Evolutionary conservation across 2,113 vertebrate species (phyloP).

Genomic region (Puntigrus tetrazona): DNA sequence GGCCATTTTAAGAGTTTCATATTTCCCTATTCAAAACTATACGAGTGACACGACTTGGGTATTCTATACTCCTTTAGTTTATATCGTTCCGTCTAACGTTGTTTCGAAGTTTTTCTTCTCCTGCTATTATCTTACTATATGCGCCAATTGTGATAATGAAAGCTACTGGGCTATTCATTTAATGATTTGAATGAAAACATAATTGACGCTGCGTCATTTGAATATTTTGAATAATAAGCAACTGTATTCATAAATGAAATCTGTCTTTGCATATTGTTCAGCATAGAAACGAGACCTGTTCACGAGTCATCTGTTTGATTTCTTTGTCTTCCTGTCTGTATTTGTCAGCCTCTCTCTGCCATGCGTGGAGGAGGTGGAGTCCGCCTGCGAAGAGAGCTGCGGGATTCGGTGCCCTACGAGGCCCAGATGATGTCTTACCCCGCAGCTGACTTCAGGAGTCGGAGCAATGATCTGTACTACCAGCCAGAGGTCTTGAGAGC

Average conservation of each 20-base stretch:
- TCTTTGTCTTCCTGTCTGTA: background rate
- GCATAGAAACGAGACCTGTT: background rate
- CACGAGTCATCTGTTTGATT: background rate
- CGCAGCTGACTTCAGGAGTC: constrained; percentile 49
- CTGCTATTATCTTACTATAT: background rate
- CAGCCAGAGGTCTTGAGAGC: constrained; percentile 69
- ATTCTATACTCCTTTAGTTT: no score
- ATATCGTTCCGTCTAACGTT: background rate
- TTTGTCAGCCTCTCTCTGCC: constrained; percentile 67
- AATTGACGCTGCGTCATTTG: background rate
- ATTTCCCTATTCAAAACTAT: no score
- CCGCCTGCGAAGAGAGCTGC: constrained; percentile 71
- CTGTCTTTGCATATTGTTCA: background rate
- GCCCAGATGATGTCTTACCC: constrained; percentile 74
- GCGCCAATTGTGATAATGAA: background rate
- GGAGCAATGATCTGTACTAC: constrained; percentile 65
- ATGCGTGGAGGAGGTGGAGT: constrained; percentile 45
- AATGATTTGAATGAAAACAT: background rate
- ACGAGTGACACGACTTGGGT: no score
- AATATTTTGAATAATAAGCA: background rate
- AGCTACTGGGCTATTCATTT: background rate
- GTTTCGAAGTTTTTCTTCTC: background rate
- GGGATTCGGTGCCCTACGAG: constrained; percentile 69
- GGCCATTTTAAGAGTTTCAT: no score
- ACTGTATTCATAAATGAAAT: background rate